Percentiles rank a stretch among this genome's conserved stretches.
Evolutionary conservation across 2,888 invertebrate genomes (phyloP).

Genomic region (Acanthosepion pharaonis): DNA sequence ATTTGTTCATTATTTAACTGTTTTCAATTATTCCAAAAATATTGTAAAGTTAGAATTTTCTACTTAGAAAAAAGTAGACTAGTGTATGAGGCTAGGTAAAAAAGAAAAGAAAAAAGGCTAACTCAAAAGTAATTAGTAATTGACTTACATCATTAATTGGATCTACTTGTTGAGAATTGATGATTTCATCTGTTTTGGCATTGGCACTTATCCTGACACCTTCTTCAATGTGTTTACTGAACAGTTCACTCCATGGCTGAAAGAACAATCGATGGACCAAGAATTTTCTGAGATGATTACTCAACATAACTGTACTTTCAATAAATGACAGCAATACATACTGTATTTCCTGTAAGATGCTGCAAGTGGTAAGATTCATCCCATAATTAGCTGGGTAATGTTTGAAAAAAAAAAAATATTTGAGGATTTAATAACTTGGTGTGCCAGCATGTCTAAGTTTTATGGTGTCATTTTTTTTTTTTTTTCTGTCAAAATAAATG

Average conservation of each 20-base stretch:
- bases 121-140: not conserved
- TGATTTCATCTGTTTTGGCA: constrained; percentile 44
- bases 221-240: constrained; percentile 58
- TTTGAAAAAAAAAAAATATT: too few species aligned
- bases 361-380: too few species aligned
- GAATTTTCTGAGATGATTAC: not conserved
- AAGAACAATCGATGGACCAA: not conserved
- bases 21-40: too few species aligned
- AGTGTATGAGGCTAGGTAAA: not conserved
- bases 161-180: not conserved
- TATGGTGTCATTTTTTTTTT: too few species aligned
- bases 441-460: too few species aligned
- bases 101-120: not conserved
- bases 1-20: too few species aligned
- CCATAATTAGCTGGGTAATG: too few species aligned
- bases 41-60: not conserved
- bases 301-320: too few species aligned
- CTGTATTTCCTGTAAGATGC: too few species aligned
- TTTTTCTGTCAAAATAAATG: too few species aligned
- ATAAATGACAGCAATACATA: too few species aligned
- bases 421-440: too few species aligned
- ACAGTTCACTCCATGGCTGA: constrained; percentile 67
- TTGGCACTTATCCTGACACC: constrained; percentile 58
- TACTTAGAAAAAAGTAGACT: not conserved
- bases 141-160: constrained; percentile 25